phyloP scores from a whole-genome alignment of 2,888 invertebrate species.

The Meandrusa payeni region DNA sequence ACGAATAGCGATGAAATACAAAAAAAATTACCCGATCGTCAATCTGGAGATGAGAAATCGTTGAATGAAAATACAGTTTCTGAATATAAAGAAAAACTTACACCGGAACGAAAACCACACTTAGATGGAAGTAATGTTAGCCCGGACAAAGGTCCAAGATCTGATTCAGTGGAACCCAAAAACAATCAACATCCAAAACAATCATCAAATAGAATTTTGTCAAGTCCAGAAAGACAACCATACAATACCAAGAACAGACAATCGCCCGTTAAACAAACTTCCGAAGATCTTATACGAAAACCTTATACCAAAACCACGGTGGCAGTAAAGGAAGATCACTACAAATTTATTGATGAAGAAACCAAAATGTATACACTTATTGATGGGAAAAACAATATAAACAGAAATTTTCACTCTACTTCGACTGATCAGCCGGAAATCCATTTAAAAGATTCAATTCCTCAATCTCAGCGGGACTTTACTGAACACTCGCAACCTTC shows the following conservation, averaged over 20 bases:
- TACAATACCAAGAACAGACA: not conserved
- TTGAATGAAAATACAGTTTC: no score
- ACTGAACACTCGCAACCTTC: not conserved
- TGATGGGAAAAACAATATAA: slow-evolving; percentile 34
- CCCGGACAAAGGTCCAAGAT: slow-evolving; percentile 3
- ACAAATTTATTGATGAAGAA: slow-evolving; percentile 66
- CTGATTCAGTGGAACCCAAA: slow-evolving; percentile 2
- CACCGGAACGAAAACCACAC: slow-evolving; percentile 33
- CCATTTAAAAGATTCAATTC: not conserved
- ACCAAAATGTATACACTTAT: slow-evolving; percentile 56
- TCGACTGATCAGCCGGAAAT: not conserved
- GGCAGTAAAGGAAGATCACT: slow-evolving; percentile 52
- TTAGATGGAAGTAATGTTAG: slow-evolving; percentile 1
- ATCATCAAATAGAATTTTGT: slow-evolving; percentile 21
- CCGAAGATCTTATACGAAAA: not conserved
- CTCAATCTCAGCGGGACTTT: not conserved
- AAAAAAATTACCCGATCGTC: no score
- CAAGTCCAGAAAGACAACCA: slow-evolving; percentile 39
- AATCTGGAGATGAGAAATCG: no score
- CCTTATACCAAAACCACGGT: slow-evolving; percentile 20
- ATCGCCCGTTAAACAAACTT: not conserved
- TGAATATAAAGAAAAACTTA: slow-evolving; percentile 21
- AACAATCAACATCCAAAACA: slow-evolving; percentile 37
- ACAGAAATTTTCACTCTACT: slow-evolving; percentile 8
- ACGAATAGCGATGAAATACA: no score